Evolutionary conservation across 2,797 vertebrate genomes (phyloP), one percentile per base, ranked within the genome.

Genomic region (Meriones psammophilus): DNA sequence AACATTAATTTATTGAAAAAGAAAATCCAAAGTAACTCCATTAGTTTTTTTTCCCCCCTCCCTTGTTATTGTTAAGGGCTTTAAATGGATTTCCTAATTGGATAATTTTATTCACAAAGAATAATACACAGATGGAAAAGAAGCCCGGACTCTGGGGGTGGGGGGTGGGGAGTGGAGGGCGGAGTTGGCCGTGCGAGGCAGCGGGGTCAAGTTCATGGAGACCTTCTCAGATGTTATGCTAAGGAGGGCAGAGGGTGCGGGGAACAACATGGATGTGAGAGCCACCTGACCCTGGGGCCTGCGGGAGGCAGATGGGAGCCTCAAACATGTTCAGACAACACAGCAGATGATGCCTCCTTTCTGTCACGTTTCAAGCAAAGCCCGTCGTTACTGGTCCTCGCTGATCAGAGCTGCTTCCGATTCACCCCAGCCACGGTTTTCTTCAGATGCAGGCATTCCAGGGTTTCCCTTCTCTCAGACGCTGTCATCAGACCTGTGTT

Each of bases 41-140:
- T 98, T 98, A 96, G 97, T 97, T 98, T 98, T 97, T 39, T 18
- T 33, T 4, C 15, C 42, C 62, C 62, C 9, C 50, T 56, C 97
- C 77, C 96, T 66, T 77, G 96, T 96, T 97, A 95, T 97, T 98
- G 94, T 89, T 95, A 96, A 88, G 95, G 96, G 96, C 92, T 98
- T 98, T 94, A 96, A 98, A 97, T 97, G 97, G 97, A 94, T 97
- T 74, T 94, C 15, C 95, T 97, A 97, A 98, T 95, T 96, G 98
- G 97, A 96, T 98, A 97, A 94, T 97, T 89, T 80, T 97, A 97
- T 97, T 98, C 96, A 30, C 95, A 96, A 88, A 92, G 97, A 97
- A 98, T 97, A 97, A 97, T 97, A 98, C 97, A 98, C 97, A 98
- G 97, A 98, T 88, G 97, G 98, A 97, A 98, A 98, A 97, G 39